Evolutionary conservation across 1,140 invertebrate genomes (phyloP).

Genomic region (Apis florea): DNA sequence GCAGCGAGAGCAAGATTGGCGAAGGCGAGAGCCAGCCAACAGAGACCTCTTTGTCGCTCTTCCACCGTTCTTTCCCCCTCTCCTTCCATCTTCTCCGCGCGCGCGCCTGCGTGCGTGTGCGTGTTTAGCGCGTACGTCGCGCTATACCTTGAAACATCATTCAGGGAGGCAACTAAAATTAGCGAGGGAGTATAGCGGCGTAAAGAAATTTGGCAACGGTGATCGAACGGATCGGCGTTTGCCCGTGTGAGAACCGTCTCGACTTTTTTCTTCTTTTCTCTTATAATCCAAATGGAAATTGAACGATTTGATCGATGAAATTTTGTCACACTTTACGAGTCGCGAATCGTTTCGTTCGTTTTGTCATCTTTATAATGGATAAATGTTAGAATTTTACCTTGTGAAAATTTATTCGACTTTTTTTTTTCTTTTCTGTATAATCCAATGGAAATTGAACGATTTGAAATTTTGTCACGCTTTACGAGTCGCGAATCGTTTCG

Average conservation of each 20-base stretch:
- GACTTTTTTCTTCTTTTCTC: not conserved
- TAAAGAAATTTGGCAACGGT: constrained; percentile 67
- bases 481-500: too few relatives aligned
- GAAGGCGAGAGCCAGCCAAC: constrained; percentile 50
- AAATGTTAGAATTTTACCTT: too few relatives aligned
- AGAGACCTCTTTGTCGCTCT: not conserved
- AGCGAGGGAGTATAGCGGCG: constrained; percentile 65
- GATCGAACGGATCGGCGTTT: constrained; percentile 1
- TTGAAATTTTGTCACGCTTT: too few relatives aligned
- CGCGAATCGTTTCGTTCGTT: too few relatives aligned
- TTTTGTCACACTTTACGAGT: too few relatives aligned
- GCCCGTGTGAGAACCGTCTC: not conserved
- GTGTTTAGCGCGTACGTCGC: not conserved
- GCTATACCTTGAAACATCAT: constrained; percentile 67
- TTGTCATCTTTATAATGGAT: too few relatives aligned
- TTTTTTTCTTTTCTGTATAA: too few relatives aligned
- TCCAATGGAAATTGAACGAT: too few relatives aligned
- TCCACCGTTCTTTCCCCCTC: not conserved
- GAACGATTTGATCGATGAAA: too few relatives aligned
- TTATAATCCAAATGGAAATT: not conserved
- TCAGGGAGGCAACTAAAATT: constrained; percentile 71
- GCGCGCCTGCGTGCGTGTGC: not conserved
- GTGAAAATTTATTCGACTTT: too few relatives aligned
- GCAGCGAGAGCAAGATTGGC: constrained; percentile 54
- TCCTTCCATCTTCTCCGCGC: constrained; percentile 29